A percentile compares a stretch with the other conserved stretches of the same genome.
phyloP scores from a whole-genome alignment of 2,113 vertebrate genomes.

The Rhinoptilus africanus region DNA sequence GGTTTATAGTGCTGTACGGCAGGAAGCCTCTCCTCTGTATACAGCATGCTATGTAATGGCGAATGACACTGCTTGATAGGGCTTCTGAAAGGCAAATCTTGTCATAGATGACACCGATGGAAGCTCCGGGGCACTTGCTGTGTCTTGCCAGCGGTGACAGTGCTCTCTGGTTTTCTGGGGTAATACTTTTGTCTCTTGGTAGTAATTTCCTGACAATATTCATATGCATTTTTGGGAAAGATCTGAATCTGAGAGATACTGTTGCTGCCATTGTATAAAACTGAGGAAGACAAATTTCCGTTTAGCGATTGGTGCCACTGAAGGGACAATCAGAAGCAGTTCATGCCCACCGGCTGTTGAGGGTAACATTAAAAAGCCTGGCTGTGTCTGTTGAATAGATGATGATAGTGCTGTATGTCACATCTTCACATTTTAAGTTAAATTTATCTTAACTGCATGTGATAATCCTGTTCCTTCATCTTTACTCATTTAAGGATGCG shows the following conservation, averaged over 20 bases:
- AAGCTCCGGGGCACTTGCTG: accelerated
- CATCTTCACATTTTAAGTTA: neutral
- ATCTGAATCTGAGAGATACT: neutral
- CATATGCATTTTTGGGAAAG: accelerated
- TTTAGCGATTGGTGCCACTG: neutral
- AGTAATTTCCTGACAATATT: neutral
- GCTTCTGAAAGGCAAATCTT: neutral
- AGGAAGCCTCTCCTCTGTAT: neutral
- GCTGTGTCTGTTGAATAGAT: neutral
- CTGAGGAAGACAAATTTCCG: neutral
- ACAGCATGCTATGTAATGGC: accelerated
- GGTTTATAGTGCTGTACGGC: neutral
- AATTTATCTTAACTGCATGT: neutral
- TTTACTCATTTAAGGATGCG: neutral
- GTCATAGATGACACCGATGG: neutral
- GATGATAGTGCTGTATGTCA: neutral
- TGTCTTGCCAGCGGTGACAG: neutral
- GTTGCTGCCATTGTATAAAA: neutral
- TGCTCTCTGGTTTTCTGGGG: neutral
- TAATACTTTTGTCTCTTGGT: neutral
- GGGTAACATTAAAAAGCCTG: neutral
- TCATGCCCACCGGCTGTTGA: neutral
- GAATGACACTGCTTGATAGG: accelerated
- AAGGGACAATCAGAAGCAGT: neutral
- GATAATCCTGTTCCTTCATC: neutral